Evolutionary conservation across 2,888 invertebrate genomes (phyloP).

Genomic region (Lepidocyrtinus sp.): DNA sequence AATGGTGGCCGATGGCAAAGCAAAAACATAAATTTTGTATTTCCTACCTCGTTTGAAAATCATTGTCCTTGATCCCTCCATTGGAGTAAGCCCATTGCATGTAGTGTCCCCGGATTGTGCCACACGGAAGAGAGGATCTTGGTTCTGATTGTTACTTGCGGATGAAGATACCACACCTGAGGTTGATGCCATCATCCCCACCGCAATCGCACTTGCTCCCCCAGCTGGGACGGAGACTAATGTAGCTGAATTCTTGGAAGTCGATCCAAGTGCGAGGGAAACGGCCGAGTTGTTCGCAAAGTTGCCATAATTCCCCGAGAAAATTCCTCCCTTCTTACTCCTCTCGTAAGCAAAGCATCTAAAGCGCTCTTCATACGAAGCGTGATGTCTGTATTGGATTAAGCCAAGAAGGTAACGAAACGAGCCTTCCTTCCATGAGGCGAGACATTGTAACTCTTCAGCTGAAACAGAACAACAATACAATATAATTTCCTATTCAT

Average conservation of each 20-base stretch:
- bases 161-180: conserved; percentile 40
- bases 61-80: conserved; percentile 88
- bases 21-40: background rate
- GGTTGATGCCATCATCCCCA: conserved; percentile 13
- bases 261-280: conserved; percentile 69
- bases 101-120: conserved; percentile 95
- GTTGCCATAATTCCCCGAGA: conserved; percentile 50
- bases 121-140: conserved; percentile 79
- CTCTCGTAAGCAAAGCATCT: conserved; percentile 96
- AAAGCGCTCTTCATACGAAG: conserved; percentile 93
- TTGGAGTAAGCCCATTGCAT: conserved; percentile 80
- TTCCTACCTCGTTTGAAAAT: conserved; percentile 83
- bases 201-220: conserved; percentile 21
- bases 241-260: conserved; percentile 72
- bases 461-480: conserved; percentile 81
- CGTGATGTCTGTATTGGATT: conserved; percentile 89
- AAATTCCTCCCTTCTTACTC: conserved; percentile 68
- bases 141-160: conserved; percentile 33
- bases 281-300: conserved; percentile 56
- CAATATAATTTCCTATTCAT: no score
- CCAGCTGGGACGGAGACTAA: conserved; percentile 35
- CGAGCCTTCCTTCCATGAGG: conserved; percentile 95
- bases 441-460: conserved; percentile 91
- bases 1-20: no score
- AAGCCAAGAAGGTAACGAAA: conserved; percentile 91